A percentile compares a stretch with the other conserved stretches of the same genome.
These are phyloP conservation scores for Apocheima hispidaria DNA, from an alignment of 2,888 invertebrate species.

Conservation along the genomic window DNA sequence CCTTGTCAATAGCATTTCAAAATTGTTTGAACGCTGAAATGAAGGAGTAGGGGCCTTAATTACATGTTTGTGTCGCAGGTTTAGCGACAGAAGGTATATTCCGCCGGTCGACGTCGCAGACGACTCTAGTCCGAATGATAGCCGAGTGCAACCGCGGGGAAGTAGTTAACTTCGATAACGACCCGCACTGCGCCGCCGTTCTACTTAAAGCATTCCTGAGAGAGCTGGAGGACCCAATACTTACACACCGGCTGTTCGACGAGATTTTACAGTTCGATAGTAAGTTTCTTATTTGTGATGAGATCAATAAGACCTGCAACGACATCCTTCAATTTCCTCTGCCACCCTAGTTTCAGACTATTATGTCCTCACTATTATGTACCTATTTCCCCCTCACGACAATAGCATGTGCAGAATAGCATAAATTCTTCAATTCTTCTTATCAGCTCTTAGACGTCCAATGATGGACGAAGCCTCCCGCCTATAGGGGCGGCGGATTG, in stretches of 20 bases:
- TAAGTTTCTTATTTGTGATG: constrained; percentile 86
- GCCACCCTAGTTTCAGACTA: too few species aligned
- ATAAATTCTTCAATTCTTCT: too few species aligned
- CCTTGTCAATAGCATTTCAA: too few species aligned
- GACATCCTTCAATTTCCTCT: too few species aligned
- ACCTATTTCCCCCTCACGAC: too few species aligned
- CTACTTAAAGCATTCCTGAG: constrained; percentile 97
- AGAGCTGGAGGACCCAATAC: constrained; percentile 96
- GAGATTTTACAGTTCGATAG: constrained; percentile 96
- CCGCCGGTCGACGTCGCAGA: constrained; percentile 95
- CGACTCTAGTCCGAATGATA: constrained; percentile 84
- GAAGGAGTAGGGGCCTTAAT: neutral
- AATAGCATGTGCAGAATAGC: too few species aligned
- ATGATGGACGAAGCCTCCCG: too few species aligned
- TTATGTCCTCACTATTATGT: too few species aligned
- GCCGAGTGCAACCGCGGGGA: constrained; percentile 96
- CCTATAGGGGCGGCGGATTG: too few species aligned
- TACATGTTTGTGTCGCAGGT: constrained; percentile 79
- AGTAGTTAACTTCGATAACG: constrained; percentile 90
- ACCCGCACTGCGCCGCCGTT: constrained; percentile 97
- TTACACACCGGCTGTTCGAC: constrained; percentile 97
- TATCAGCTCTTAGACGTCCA: too few species aligned
- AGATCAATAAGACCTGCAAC: too few species aligned
- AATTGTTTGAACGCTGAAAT: too few species aligned
- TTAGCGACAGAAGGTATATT: constrained; percentile 98